phyloP scores from a whole-genome alignment of 2,113 vertebrate species.

The Oriolus oriolus region DNA sequence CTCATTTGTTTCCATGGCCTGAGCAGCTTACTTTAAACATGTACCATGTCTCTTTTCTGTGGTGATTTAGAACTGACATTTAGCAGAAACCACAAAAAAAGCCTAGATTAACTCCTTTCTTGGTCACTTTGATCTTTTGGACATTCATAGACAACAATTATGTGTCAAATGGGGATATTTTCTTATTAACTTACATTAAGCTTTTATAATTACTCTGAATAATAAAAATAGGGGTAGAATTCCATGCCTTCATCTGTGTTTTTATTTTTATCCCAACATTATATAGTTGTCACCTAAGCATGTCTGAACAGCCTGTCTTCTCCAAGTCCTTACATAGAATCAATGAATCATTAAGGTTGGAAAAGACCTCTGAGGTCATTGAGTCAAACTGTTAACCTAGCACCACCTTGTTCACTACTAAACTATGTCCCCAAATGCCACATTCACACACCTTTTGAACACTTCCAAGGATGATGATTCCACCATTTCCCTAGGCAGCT shows the following conservation, averaged over 20 bases:
- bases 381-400: neutral
- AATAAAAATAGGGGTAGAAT: neutral
- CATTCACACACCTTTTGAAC: fast-evolving
- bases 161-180: neutral
- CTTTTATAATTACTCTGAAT: neutral
- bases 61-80: neutral
- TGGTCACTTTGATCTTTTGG: neutral
- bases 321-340: neutral
- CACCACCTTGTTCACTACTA: neutral
- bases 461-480: neutral
- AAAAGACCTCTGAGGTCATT: neutral
- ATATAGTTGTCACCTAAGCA: neutral
- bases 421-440: neutral
- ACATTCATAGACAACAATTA: neutral
- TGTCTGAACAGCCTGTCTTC: neutral
- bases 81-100: neutral
- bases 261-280: neutral
- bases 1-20: neutral
- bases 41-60: neutral
- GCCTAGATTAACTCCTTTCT: neutral
- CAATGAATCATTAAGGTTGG: neutral
- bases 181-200: neutral
- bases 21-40: neutral
- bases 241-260: neutral
- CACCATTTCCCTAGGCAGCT: neutral